These are phyloP conservation scores for Argyrosomus japonicus DNA, from an alignment of 2,113 vertebrate genomes.

Conservation along the genomic window DNA sequence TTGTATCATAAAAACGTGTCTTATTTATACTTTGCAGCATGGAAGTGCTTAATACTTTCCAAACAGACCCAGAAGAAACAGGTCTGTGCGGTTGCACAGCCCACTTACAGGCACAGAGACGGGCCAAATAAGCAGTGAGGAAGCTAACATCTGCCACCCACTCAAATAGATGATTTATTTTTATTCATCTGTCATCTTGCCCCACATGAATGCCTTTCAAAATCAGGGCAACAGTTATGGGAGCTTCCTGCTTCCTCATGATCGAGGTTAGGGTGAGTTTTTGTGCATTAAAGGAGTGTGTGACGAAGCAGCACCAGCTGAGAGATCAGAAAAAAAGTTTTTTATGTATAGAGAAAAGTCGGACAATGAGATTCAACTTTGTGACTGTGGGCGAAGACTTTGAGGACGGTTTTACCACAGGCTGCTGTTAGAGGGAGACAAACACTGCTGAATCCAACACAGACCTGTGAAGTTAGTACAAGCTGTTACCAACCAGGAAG, in stretches of 20 bases:
- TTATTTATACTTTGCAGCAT: background rate
- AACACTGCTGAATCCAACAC: background rate
- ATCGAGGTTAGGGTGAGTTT: slow-evolving; percentile 5
- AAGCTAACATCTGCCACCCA: slow-evolving; percentile 44
- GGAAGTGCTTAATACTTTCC: background rate
- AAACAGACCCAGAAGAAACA: background rate
- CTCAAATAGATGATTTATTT: slow-evolving; percentile 65
- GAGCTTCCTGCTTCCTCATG: background rate
- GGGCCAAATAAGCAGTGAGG: background rate
- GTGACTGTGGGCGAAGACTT: background rate
- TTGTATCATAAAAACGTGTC: background rate
- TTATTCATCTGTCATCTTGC: slow-evolving; percentile 43
- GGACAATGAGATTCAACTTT: background rate
- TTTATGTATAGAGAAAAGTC: background rate
- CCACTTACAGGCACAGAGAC: slow-evolving; percentile 9
- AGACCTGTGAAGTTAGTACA: background rate
- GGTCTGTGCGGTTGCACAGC: background rate
- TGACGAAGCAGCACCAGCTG: background rate
- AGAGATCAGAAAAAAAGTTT: background rate
- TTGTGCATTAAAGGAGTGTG: background rate
- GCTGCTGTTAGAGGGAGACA: slow-evolving; percentile 48
- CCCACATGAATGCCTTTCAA: slow-evolving; percentile 31
- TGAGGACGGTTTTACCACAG: background rate
- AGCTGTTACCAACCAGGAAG: background rate
- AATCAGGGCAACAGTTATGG: slow-evolving; percentile 19